Evolutionary conservation across 2,888 invertebrate genomes (phyloP), one percentile per base, ranked within the genome.

Genomic region (Entomobrya multifasciata): DNA sequence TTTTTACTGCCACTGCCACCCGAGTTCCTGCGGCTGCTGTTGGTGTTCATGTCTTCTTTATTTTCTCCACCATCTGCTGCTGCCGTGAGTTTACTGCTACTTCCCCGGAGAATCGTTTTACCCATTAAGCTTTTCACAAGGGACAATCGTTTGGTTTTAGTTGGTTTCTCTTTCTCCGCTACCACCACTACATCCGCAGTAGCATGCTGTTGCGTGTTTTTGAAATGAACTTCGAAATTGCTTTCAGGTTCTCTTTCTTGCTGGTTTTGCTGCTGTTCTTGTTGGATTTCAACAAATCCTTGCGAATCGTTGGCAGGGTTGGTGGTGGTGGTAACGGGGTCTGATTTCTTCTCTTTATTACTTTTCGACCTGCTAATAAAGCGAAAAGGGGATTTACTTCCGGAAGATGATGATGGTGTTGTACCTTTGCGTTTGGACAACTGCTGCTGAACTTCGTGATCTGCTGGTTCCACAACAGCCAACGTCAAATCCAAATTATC

Each of bases 341-440:
- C 79, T 1, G 79, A 65, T 41, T 80, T 80, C 27, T 49, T 79
- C 20, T 62, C 79, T 72, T 74, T 82, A 22, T 30, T 49, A 13
- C 3, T 4, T 74, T 74, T 74, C 17, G 60, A 74, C 47, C 36
- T 22, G 44, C 62, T 17, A 49, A 82, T 82, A 20, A 82, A 82
- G 1, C 74, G 82, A 44, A 83, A 83, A 5, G 83, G 52, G 55
- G 83, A 83, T 76, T 52, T 83, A 11, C 65, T 80, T n/a, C 36
- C 47, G 17, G n/a, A n/a, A n/a, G n/a, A n/a, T n/a, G n/a, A n/a
- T n/a, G n/a, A n/a, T 36, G 36, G 5, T 36, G 36, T 8, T 36
- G 36, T 4, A 6, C 36, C 4, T 8, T 36, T 4, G 36, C 8
- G 5, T 8, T 36, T 20, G 47, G 10, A 41, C 30, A 36, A 65